Base-by-base conservation (phyloP, 2,113 vertebrate species). In the Mugil cephalus region DNA sequence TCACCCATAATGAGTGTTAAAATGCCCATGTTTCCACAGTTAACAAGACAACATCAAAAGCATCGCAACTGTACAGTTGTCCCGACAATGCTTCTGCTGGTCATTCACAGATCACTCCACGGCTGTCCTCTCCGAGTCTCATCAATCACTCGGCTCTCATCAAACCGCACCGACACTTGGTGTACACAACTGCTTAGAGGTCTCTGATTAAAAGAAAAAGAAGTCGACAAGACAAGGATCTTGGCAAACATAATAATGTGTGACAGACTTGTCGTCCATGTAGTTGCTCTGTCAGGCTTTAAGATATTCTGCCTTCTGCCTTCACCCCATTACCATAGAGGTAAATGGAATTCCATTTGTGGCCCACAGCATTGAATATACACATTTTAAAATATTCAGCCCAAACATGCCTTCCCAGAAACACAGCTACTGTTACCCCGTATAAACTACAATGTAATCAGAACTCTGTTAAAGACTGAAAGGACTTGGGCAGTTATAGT, bases 81-180 rank as follows among this genome's bases (percentile, higher is more conserved):
- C 10, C 21, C 30, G 35, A 50, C 51, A 0, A 7, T 48, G 50
- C 39, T 35, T 70, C 34, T 11, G 51, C 56, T 40, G 63, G 58
- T 61, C 46, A 47, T 14, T 43, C 39, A 24, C 24, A 4, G 42
- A 45, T 42, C 70, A 65, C 50, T 74, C 51, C 36, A 11, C 43
- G 38, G 17, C 80, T 39, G 34, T 59, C 45, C 69, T 65, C 48
- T 42, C 35, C 3, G 13, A 56, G 47, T 62, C 76, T 77, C 76
- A 80, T 80, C 86, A 82, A 80, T 89, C 79, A 77, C 72, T 72
- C 35, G 4, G 52, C 58, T 34, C 78, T 79, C 79, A 59, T 83
- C 79, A 42, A 42, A n/a, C 69, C 9, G 34, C 66, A 15, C 60
- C 51, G 39, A 74, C 70, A 53, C 69, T 84, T 42, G 1, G 46